Percentiles rank a stretch among this genome's conserved stretches.
Conservation (phyloP, 2,888 invertebrate genomes). For the Cybosia mesomella region DNA sequence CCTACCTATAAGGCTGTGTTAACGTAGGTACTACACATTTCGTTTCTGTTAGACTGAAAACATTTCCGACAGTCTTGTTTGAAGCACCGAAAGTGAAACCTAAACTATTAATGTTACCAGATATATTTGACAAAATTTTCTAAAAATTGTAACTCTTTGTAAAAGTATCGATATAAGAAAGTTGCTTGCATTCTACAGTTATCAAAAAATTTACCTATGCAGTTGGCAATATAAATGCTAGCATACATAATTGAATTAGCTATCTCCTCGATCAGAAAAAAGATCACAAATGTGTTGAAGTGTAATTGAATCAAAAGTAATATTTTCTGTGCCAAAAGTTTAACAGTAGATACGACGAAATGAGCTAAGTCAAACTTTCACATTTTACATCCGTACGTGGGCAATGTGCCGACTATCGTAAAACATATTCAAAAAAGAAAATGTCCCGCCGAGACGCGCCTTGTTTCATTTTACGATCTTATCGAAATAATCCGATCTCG, state of each 20-base stretch:
- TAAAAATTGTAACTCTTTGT: neutral
- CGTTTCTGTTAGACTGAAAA: constrained; percentile 34
- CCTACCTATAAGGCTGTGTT: constrained; percentile 30
- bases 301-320: neutral
- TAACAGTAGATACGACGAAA: constrained; percentile 51
- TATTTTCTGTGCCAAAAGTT: constrained; percentile 43
- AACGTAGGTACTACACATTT: constrained; percentile 32
- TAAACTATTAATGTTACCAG: neutral
- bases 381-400: constrained; percentile 67
- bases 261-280: neutral
- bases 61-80: constrained; percentile 35
- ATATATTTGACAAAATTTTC: neutral
- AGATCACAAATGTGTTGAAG: neutral
- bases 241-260: neutral
- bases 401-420: constrained; percentile 68
- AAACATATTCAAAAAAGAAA: constrained; percentile 79
- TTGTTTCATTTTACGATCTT: constrained; percentile 87
- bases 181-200: too few relatives aligned
- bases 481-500: constrained; percentile 86
- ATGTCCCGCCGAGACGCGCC: constrained; percentile 78
- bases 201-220: neutral
- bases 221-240: neutral
- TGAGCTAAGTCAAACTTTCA: constrained; percentile 64
- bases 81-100: constrained; percentile 17
- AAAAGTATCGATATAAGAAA: rapidly evolving